Conservation (phyloP, 2,888 invertebrate species). For the Gibbula magus region DNA sequence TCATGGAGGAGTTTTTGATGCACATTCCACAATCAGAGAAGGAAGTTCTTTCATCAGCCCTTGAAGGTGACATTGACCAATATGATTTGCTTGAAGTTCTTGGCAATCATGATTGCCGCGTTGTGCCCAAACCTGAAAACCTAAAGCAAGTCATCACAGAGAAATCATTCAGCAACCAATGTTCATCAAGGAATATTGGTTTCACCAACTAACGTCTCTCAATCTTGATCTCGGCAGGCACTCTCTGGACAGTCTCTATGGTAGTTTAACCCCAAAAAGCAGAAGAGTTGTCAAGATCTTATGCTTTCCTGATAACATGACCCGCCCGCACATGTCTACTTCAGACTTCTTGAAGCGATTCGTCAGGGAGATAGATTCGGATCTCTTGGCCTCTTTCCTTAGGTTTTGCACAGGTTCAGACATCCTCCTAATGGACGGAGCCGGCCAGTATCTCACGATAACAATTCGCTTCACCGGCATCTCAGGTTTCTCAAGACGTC, state of each 20-base stretch:
- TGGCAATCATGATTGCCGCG: neutral
- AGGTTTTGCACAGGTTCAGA: too few species aligned
- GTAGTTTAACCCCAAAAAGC: too few species aligned
- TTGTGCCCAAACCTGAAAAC: neutral
- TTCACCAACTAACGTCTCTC: neutral
- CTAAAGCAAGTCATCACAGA: neutral
- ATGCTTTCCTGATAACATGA: too few species aligned
- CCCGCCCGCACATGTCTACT: too few species aligned
- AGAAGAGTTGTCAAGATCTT: too few species aligned
- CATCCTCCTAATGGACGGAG: neutral
- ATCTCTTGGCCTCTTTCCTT: neutral
- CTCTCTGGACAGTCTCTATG: neutral
- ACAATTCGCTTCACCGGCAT: too few species aligned
- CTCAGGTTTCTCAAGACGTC: too few species aligned
- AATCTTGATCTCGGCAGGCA: neutral
- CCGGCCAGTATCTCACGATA: too few species aligned
- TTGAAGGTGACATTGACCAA: neutral
- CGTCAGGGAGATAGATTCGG: conserved; percentile 26
- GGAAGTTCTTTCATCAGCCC: neutral
- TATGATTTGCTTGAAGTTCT: neutral
- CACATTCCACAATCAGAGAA: neutral
- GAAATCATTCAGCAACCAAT: neutral
- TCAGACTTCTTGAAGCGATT: neutral
- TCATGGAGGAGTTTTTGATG: neutral
- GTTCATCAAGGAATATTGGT: neutral